Evolutionary conservation across 2,797 vertebrate genomes (phyloP), one percentile per base, ranked within the genome.

Genomic region (Tauraco hartlaubi): DNA sequence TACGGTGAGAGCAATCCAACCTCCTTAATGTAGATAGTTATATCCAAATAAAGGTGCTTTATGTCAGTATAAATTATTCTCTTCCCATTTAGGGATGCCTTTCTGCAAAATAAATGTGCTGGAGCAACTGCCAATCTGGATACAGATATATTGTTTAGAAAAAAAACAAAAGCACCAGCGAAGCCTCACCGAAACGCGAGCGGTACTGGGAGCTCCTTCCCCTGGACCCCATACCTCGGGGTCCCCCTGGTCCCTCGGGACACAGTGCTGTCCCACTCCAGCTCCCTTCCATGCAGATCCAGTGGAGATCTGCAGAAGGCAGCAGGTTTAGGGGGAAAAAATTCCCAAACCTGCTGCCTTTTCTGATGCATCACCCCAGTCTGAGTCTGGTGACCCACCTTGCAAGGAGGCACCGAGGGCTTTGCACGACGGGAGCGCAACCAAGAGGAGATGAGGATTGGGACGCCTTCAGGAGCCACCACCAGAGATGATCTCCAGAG

Each of bases 21-120:
- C 95, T 93, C 93, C 91, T 76, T 83, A 91, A 89, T 83, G 93
- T 19, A 88, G 88, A 94, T 82, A 63, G 94, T 94, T 95, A 85
- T 83, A 96, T 72, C 90, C 92, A 85, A 92, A 92, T 92, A 94
- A 95, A 92, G 90, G 92, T 92, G 90, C 76, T 95, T 91, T 92
- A 90, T 90, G 92, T 88, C 79, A 49, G 87, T 78, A 85, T 90
- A 94, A 94, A 92, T 94, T 92, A 94, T 82, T 37, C 87, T 58
- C 44, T 88, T 66, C 94, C 90, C 89, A 90, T 95, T 94, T 84
- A 95, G 78, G 85, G 92, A 94, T 83, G 94, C 92, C 92, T 90
- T 87, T 66, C 63, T 6, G 43, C 64, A 87, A 59, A 94, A 95
- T 84, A 78, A 76, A 95, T 92, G 94, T 46, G 89, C 22, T 39